Percentiles rank a stretch among this genome's conserved stretches.
Evolutionary conservation across 2,797 vertebrate species (phyloP).

Genomic region (Etheostoma perlongum): DNA sequence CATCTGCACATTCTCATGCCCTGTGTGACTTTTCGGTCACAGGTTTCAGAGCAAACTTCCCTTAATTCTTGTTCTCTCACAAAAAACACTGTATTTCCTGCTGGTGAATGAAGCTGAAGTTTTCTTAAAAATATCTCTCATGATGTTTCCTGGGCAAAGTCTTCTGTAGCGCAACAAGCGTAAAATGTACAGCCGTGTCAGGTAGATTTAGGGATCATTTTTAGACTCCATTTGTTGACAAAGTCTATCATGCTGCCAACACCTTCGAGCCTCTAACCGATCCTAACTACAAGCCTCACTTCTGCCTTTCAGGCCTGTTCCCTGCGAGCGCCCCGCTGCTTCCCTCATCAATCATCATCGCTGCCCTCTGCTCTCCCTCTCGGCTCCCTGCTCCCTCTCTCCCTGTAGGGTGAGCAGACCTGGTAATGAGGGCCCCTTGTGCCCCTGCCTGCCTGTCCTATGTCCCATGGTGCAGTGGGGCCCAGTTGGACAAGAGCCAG

Average conservation of each 20-base stretch:
- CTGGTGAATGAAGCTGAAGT: constrained; percentile 47
- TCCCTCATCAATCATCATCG: constrained; percentile 77
- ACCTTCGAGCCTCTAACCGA: constrained; percentile 48
- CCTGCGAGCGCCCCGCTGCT: constrained; percentile 68
- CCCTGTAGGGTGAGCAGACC: constrained; percentile 69
- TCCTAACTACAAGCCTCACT: constrained; percentile 62
- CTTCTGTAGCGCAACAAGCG: neutral
- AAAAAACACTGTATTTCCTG: constrained; percentile 57
- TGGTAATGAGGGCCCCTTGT: constrained; percentile 85
- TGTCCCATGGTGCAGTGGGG: constrained; percentile 83
- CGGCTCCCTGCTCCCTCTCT: constrained; percentile 58
- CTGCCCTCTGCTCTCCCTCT: constrained; percentile 66
- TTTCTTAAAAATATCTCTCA: constrained; percentile 11
- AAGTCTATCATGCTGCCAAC: constrained; percentile 68
- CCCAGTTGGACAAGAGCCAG: constrained; percentile 83
- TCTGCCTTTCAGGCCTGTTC: constrained; percentile 69
- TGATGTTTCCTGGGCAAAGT: constrained; percentile 27
- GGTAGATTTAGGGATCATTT: constrained; percentile 40
- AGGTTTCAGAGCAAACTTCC: constrained; percentile 66
- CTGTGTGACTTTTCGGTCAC: constrained; percentile 54
- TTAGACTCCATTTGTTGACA: constrained; percentile 52
- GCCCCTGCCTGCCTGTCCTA: constrained; percentile 80
- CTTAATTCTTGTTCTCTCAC: constrained; percentile 48
- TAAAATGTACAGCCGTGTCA: constrained; percentile 19
- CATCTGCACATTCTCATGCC: constrained; percentile 51